These are phyloP conservation scores for Macquaria ambigua DNA, from an alignment of 2,113 vertebrate species.

Conservation along the genomic window DNA sequence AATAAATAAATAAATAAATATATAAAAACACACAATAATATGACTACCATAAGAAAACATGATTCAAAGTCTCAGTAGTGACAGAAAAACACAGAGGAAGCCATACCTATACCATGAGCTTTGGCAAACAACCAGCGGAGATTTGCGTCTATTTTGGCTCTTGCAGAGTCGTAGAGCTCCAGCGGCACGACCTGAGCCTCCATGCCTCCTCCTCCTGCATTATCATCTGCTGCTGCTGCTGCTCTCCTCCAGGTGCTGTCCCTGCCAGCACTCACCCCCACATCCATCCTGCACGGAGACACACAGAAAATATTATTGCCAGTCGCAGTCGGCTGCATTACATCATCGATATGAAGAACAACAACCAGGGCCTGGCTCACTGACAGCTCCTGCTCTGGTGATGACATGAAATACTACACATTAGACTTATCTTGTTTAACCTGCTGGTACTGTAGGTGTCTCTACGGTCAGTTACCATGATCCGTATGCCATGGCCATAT, in stretches of 20 bases:
- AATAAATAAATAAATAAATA: neutral
- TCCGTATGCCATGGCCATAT: too few species aligned
- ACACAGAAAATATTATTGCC: slow-evolving; percentile 2
- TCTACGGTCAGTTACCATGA: neutral
- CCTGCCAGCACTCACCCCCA: slow-evolving; percentile 75
- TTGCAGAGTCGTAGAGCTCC: slow-evolving; percentile 78
- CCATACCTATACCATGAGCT: slow-evolving; percentile 94
- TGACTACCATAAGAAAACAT: neutral
- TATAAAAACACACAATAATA: neutral
- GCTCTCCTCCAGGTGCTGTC: slow-evolving; percentile 73
- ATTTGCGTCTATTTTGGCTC: slow-evolving; percentile 98
- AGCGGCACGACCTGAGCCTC: slow-evolving; percentile 69
- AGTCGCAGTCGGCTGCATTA: slow-evolving; percentile 49
- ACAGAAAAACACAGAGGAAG: neutral
- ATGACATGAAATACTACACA: neutral
- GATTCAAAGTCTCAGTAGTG: neutral
- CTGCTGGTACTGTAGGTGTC: neutral
- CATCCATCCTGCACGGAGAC: slow-evolving; percentile 72
- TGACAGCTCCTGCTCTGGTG: slow-evolving; percentile 26
- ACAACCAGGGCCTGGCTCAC: slow-evolving; percentile 38
- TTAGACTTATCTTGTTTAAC: neutral
- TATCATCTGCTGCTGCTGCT: slow-evolving; percentile 30
- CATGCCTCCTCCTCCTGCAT: slow-evolving; percentile 46
- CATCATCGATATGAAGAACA: slow-evolving; percentile 60
- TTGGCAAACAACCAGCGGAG: slow-evolving; percentile 97